Evolutionary conservation across 2,888 invertebrate species (phyloP).

Genomic region (Alcis repandata): DNA sequence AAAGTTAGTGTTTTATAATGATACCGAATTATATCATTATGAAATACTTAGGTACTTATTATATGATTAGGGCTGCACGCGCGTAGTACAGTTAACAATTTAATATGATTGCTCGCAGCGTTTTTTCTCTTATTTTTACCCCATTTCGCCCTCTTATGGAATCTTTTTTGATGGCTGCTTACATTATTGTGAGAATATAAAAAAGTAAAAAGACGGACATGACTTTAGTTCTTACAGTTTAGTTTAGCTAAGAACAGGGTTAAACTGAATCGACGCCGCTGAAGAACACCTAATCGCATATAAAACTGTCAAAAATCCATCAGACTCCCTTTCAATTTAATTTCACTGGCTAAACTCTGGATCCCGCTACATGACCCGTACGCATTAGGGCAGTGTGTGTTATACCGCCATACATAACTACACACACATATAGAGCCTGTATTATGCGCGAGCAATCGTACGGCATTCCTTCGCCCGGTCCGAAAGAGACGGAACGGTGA

Average conservation of each 20-base stretch:
- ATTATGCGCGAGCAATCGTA: slow-evolving; percentile 83
- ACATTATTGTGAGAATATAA: too few species aligned
- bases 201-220: too few species aligned
- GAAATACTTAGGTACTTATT: too few species aligned
- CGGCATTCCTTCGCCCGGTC: slow-evolving; percentile 82
- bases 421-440: slow-evolving; percentile 70
- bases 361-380: slow-evolving; percentile 86
- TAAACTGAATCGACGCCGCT: neutral
- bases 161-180: too few species aligned
- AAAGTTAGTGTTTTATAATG: too few species aligned
- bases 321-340: slow-evolving; percentile 86
- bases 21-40: too few species aligned
- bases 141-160: too few species aligned
- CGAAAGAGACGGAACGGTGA: slow-evolving; percentile 70
- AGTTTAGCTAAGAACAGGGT: neutral
- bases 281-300: slow-evolving; percentile 27
- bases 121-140: too few species aligned
- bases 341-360: slow-evolving; percentile 85
- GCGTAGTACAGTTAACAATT: too few species aligned
- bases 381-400: slow-evolving; percentile 87
- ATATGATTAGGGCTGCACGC: too few species aligned
- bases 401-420: slow-evolving; percentile 73
- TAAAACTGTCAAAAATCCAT: slow-evolving; percentile 78
- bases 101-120: too few species aligned
- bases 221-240: too few species aligned